These are phyloP conservation scores for Ectemnius continuus DNA, from an alignment of 2,888 invertebrate species.

Conservation along the genomic window DNA sequence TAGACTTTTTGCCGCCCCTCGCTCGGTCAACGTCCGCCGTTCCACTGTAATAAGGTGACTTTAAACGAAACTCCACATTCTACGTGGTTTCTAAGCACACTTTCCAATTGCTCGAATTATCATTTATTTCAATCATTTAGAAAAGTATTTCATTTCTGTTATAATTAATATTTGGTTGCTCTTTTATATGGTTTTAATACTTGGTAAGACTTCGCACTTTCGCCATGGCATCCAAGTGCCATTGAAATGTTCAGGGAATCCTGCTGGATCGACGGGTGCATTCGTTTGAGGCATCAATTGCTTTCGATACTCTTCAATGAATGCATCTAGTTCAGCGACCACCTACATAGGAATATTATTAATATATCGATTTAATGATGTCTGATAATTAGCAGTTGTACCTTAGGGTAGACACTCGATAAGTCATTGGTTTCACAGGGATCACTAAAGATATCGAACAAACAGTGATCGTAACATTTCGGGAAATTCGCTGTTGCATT, in stretches of 20 bases:
- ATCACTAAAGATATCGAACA: conserved; percentile 68
- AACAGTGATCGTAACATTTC: conserved; percentile 61
- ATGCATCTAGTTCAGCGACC: conserved; percentile 47
- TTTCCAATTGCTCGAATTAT: no score
- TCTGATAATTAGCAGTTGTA: conserved; percentile 20
- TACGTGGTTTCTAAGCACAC: no score
- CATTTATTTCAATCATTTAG: no score
- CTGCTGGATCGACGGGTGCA: conserved; percentile 51
- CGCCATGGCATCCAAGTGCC: conserved; percentile 72
- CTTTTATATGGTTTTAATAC: no score
- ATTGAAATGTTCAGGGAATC: conserved; percentile 60
- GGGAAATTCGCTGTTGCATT: conserved; percentile 27
- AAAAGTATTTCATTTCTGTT: no score
- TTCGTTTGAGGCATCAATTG: conserved; percentile 56
- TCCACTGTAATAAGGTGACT: conserved; percentile 10
- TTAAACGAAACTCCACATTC: no score
- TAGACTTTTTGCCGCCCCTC: conserved; percentile 47
- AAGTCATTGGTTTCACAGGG: conserved; percentile 72
- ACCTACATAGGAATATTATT: conserved; percentile 52
- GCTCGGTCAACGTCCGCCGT: conserved; percentile 24
- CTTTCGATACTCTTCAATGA: conserved; percentile 57
- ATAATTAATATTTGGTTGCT: no score
- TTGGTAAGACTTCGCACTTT: neutral
- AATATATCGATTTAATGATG: no score
- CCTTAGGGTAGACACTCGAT: conserved; percentile 62